phyloP scores from a whole-genome alignment of 2,797 vertebrate genomes.

The Lophius americanus region DNA sequence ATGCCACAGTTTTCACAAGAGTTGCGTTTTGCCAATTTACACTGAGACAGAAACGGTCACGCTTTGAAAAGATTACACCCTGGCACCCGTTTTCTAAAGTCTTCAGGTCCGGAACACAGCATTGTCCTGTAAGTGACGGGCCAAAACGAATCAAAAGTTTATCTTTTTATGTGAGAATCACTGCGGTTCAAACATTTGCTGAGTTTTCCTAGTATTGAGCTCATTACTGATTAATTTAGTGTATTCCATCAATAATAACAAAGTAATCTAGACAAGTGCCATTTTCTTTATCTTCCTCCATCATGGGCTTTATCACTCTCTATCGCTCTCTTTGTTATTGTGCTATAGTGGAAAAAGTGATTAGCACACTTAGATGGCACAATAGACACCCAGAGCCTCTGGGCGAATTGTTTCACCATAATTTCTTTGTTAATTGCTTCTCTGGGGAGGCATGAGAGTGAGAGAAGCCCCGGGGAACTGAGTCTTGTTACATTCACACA shows the following conservation, averaged over 20 bases:
- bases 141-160: too few relatives aligned
- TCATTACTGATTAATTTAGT: slow-evolving; percentile 14
- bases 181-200: too few relatives aligned
- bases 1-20: too few relatives aligned
- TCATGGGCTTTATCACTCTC: slow-evolving; percentile 4
- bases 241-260: background rate
- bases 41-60: too few relatives aligned
- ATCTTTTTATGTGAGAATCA: too few relatives aligned
- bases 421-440: slow-evolving; percentile 87
- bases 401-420: slow-evolving; percentile 78
- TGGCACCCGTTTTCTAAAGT: too few relatives aligned
- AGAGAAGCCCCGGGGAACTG: slow-evolving; percentile 65
- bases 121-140: too few relatives aligned
- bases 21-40: too few relatives aligned
- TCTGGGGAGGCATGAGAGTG: slow-evolving; percentile 73
- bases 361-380: slow-evolving; percentile 76
- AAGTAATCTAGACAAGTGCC: slow-evolving; percentile 6
- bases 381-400: slow-evolving; percentile 71
- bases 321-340: slow-evolving; percentile 10
- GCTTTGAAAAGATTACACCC: too few relatives aligned
- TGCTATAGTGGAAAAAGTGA: slow-evolving; percentile 74
- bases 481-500: slow-evolving; percentile 75
- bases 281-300: slow-evolving; percentile 5
- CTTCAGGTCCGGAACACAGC: too few relatives aligned
- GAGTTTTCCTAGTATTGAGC: too few relatives aligned